Base-by-base conservation (phyloP, 2,888 invertebrate genomes). In the Epinotia demarniana region DNA sequence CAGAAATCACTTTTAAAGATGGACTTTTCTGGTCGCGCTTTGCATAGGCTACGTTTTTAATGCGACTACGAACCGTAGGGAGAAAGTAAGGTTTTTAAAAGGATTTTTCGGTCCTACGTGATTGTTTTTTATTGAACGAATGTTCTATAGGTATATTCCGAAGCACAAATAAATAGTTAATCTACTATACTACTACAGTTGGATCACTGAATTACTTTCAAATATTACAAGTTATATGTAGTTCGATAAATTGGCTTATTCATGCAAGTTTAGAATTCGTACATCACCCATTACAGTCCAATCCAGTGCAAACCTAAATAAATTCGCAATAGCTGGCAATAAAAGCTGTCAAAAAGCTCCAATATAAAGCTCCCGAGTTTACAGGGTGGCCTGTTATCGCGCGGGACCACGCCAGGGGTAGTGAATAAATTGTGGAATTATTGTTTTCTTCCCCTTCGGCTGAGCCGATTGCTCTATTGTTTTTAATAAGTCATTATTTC, bases 21-120 rank as follows among this genome's bases (percentile, higher is more conserved):
- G 79, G 81, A 80, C 73, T 80, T 81, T 73, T 77, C 79, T 78
- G 78, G 79, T 81, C 72, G 61, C 68, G 58, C 77, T 79, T 80
- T 77, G 77, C 78, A 79, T 80, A 69, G 27, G 58, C 58, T 69
- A 69, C 69, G 69, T 69, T 69, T 69, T 46, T 69, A 69, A 69
- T 60, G 58, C 69, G 69, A 60, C 69, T n/a, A 60, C 69, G n/a
- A 27, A 69, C 43, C 66, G 63, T 61, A 19, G n/a, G 68, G 33
- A 67, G 16, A 13, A 2, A 13, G 33, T 39, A 55, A 13, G 19
- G 27, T 61, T 61, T 61, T 60, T 33, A 33, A 33, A 5, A 33
- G 33, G 6, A 33, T 33, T 33, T 33, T 33, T 33, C 8, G 6
- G 33, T 33, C 8, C 6, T 33, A 33, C 33, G 33, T 33, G 6